A percentile compares a stretch with the other conserved stretches of the same genome.
Conservation (phyloP, 2,888 invertebrate species). For the Hydriomena furcata region DNA sequence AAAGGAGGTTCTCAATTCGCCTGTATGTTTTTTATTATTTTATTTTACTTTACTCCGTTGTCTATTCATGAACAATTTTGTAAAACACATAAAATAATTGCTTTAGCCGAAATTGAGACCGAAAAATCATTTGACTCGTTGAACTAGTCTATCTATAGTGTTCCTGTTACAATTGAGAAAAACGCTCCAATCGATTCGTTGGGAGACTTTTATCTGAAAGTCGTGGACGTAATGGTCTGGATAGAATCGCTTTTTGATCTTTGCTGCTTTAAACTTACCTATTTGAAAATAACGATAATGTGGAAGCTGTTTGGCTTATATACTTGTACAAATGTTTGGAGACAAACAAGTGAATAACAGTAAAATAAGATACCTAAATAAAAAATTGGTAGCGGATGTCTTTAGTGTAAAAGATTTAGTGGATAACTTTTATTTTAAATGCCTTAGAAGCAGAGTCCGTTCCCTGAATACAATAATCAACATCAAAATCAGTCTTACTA, state of each 20-base stretch:
- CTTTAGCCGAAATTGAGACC: constrained; percentile 5
- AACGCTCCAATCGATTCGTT: constrained; percentile 24
- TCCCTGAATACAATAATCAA: no score
- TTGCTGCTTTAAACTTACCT: constrained; percentile 29
- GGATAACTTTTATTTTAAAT: no score
- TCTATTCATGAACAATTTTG: not conserved
- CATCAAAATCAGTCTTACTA: no score
- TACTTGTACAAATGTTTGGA: constrained; percentile 7
- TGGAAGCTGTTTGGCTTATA: constrained; percentile 25
- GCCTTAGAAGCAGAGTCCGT: no score
- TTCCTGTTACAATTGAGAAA: constrained; percentile 22
- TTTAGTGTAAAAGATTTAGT: no score
- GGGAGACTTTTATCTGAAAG: constrained; percentile 29
- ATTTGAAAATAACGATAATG: constrained; percentile 30
- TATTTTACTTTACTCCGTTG: no score
- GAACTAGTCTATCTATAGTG: constrained; percentile 22
- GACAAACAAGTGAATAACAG: constrained; percentile 4
- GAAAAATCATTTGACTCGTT: constrained; percentile 6
- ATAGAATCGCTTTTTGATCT: constrained; percentile 36
- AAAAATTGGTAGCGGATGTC: no score
- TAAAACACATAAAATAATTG: constrained; percentile 6
- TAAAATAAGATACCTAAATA: no score
- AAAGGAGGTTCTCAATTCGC: no score
- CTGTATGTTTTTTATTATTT: no score
- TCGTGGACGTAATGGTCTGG: constrained; percentile 32